These are phyloP conservation scores for Paraescarpia echinospica DNA, from an alignment of 1,140 invertebrate genomes.

Conservation along the genomic window DNA sequence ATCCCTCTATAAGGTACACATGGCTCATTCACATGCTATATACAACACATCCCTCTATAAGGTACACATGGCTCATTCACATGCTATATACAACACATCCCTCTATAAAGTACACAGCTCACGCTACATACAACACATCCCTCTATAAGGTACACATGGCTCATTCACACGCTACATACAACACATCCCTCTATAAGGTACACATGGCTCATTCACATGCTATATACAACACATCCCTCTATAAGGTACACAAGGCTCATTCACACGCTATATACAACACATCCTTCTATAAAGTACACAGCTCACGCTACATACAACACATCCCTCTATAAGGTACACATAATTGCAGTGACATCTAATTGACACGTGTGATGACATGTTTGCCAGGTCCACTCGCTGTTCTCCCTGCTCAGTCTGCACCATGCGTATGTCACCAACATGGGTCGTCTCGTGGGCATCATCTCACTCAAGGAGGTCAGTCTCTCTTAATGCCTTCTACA, in stretches of 20 bases:
- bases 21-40: background rate
- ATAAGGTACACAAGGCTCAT: background rate
- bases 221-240: background rate
- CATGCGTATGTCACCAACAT: conserved; percentile 97
- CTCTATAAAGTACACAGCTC: background rate
- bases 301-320: background rate
- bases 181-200: background rate
- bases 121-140: background rate
- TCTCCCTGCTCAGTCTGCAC: conserved; percentile 94
- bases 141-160: background rate
- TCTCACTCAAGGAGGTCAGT: conserved; percentile 88
- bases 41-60: background rate
- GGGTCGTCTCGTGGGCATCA: conserved; percentile 91
- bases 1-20: background rate
- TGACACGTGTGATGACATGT: background rate
- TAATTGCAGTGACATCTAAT: background rate
- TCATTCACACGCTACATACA: background rate
- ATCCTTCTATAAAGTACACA: background rate
- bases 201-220: background rate
- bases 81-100: background rate
- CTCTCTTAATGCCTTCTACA: background rate
- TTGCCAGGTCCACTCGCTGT: conserved; percentile 85
- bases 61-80: background rate
- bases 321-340: background rate
- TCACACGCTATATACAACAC: background rate